These are phyloP conservation scores for Empidonax alnorum DNA, from an alignment of 2,113 vertebrate species.

Conservation along the genomic window DNA sequence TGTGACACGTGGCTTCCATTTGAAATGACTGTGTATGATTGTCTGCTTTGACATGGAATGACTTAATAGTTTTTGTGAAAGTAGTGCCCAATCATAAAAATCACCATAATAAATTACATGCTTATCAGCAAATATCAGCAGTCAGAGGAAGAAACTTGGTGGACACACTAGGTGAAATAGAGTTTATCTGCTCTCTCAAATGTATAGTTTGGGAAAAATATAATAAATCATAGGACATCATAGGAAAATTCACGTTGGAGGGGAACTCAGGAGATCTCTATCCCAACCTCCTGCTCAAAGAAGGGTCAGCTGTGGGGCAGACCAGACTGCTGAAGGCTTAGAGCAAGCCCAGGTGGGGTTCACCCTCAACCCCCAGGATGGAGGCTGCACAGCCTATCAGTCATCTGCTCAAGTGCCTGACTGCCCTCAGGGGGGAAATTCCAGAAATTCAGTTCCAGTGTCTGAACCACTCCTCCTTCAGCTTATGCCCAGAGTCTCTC, in stretches of 20 bases:
- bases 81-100: constrained; percentile 21
- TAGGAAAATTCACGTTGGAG: neutral
- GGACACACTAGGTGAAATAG: neutral
- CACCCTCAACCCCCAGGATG: neutral
- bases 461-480: neutral
- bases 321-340: neutral
- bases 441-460: neutral
- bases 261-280: neutral
- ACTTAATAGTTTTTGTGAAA: neutral
- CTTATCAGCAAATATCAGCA: constrained; percentile 35
- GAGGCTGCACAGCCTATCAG: neutral
- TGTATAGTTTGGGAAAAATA: neutral
- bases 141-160: constrained; percentile 30
- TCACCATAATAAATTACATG: neutral
- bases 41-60: neutral
- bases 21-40: neutral
- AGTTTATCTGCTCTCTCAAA: constrained; percentile 16
- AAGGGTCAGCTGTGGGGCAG: neutral
- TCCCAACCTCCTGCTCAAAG: neutral
- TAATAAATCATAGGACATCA: neutral
- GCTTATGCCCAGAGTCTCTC: neutral
- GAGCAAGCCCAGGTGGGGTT: neutral
- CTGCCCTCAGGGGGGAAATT: neutral
- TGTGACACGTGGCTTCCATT: constrained; percentile 7
- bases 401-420: neutral